Base-by-base conservation (phyloP, 2,113 vertebrate species). In the Megaleporinus macrocephalus region DNA sequence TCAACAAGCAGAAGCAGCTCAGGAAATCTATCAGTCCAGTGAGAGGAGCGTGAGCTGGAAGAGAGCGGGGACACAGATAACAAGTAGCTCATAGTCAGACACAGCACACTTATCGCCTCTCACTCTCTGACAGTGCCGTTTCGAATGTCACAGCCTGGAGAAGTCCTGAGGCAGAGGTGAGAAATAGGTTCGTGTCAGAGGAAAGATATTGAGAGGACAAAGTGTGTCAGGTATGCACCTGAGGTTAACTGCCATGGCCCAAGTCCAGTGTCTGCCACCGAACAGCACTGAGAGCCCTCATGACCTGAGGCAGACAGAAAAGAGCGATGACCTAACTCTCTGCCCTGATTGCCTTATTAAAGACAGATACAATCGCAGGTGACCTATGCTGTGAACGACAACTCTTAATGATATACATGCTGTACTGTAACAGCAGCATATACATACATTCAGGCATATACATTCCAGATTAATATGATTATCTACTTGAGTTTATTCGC, bases 101-200 rank as follows among this genome's bases (percentile, higher is more conserved):
- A 86, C 68, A 81, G 86, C 80, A 89, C 88, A 91, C 93, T 92
- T 77, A 94, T 94, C 94, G 94, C 49, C 0, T 83, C 85, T n/a
- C 87, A 90, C 68, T 80, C 90, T 91, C 89, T 94, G 94, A 95
- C 93, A 94, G 93, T 88, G 80, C 87, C 79, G 81, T 89, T 93
- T 92, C 76, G 89, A 91, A 86, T 93, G 94, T 91, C 89, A 4
- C 24, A 66, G 87, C 87, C 82, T 62, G 87, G 27, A 84, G 79
- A 90, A 78, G 74, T 89, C 86, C 85, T 80, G 81, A 89, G 92
- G 86, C 82, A 86, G 72, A 88, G 83, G 89, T 79, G 85, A 27
- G 71, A 83, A 88, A 86, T 84, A 83, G 87, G 84, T 88, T 89
- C 86, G 71, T 90, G 91, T 93, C 90, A 93, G 86, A 88, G 90